Evolutionary conservation across 2,113 vertebrate genomes (phyloP).

Genomic region (Chunga burmeisteri): DNA sequence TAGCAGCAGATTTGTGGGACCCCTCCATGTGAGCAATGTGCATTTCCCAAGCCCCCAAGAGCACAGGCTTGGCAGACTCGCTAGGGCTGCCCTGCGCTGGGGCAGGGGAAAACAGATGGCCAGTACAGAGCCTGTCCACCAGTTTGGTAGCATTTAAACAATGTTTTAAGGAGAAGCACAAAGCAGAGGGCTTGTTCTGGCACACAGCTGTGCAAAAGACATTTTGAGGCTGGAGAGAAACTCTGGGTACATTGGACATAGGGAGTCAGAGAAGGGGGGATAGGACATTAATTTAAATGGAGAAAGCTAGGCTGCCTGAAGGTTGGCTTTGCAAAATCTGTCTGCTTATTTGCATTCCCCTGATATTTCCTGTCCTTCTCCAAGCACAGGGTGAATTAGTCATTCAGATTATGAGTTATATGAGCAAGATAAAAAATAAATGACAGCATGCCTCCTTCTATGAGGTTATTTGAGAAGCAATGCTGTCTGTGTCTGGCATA

Average conservation of each 20-base stretch:
- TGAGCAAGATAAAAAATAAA: conserved; percentile 24
- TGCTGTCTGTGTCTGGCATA: not conserved
- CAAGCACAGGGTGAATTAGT: not conserved
- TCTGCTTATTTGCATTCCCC: not conserved
- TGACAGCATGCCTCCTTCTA: not conserved
- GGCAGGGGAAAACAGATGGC: not conserved
- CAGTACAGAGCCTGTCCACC: not conserved
- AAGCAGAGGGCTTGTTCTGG: not conserved
- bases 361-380: not conserved
- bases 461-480: conserved; percentile 8
- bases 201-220: not conserved
- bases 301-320: not conserved
- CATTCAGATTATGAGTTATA: not conserved
- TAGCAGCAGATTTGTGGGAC: not conserved
- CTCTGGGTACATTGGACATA: not conserved
- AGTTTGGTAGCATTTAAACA: not conserved
- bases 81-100: not conserved
- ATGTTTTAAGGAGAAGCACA: not conserved
- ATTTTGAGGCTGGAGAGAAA: not conserved
- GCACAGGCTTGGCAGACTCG: accelerated
- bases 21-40: not conserved
- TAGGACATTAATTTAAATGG: not conserved
- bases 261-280: not conserved
- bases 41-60: not conserved
- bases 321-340: not conserved